Conservation (phyloP, 2,888 invertebrate genomes). For the Lottia gigantea region DNA sequence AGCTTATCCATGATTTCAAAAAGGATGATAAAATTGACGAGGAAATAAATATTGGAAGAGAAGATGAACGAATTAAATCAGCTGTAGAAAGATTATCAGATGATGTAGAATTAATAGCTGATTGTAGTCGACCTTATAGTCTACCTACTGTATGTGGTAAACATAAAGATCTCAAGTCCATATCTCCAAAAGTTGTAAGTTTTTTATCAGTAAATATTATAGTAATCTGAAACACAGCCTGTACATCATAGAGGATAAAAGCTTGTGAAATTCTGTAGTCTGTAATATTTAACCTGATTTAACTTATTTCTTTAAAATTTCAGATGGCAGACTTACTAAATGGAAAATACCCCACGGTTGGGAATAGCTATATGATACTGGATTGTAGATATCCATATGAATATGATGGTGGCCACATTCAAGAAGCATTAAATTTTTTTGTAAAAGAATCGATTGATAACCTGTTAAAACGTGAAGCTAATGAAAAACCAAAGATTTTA, state of each 20-base stretch:
- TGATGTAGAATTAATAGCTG: not conserved
- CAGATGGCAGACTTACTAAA: slow-evolving; percentile 72
- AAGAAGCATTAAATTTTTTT: not conserved
- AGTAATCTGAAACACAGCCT: too few species aligned
- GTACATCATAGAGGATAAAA: too few species aligned
- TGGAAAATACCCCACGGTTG: slow-evolving; percentile 76
- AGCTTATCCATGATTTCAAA: not conserved
- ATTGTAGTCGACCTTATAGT: not conserved
- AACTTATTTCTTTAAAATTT: not conserved
- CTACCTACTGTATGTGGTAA: slow-evolving; percentile 4
- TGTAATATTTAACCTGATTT: too few species aligned
- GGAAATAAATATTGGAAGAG: not conserved
- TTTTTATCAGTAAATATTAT: too few species aligned
- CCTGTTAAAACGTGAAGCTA: not conserved
- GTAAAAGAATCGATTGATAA: not conserved
- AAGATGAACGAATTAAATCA: not conserved
- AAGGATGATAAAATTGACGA: not conserved
- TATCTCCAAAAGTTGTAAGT: not conserved
- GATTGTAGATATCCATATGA: slow-evolving; percentile 93
- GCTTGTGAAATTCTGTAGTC: too few species aligned
- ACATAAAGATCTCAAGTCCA: slow-evolving; percentile 9
- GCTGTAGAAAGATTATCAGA: slow-evolving; percentile 7
- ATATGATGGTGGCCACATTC: slow-evolving; percentile 74
- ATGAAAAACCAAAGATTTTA: slow-evolving; percentile 22
- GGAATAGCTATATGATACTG: slow-evolving; percentile 80